Evolutionary conservation across 1,140 invertebrate species (phyloP).

Genomic region (Antheraea pernyi): DNA sequence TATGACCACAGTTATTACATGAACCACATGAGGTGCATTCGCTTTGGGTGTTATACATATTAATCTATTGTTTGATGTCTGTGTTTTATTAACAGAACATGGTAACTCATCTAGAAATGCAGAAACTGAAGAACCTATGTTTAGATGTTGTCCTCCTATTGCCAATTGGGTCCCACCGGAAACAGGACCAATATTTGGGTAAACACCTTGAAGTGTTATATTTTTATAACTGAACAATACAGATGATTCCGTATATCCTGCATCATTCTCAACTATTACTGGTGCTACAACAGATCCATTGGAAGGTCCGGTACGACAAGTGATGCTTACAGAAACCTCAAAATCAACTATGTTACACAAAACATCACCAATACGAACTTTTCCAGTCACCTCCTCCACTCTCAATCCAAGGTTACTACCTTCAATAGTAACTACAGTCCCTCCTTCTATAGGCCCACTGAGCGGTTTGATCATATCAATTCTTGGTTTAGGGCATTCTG

Average conservation of each 20-base stretch:
- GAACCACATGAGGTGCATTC: slow-evolving; percentile 58
- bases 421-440: slow-evolving; percentile 96
- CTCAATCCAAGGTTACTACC: slow-evolving; percentile 96
- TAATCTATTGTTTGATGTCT: slow-evolving; percentile 92
- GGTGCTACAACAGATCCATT: slow-evolving; percentile 87
- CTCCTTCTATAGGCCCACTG: slow-evolving; percentile 97
- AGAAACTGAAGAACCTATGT: slow-evolving; percentile 94
- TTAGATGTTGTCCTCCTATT: slow-evolving; percentile 94
- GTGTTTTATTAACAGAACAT: slow-evolving; percentile 92
- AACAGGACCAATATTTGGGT: slow-evolving; percentile 92
- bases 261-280: slow-evolving; percentile 93
- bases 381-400: slow-evolving; percentile 93
- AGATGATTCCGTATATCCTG: slow-evolving; percentile 92
- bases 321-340: slow-evolving; percentile 94
- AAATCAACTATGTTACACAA: slow-evolving; percentile 94
- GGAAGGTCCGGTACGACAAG: slow-evolving; percentile 91
- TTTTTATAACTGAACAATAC: slow-evolving; percentile 95
- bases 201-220: slow-evolving; percentile 88
- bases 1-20: slow-evolving; percentile 78
- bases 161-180: slow-evolving; percentile 96
- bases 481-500: slow-evolving; percentile 93
- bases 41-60: slow-evolving; percentile 91
- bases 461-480: slow-evolving; percentile 97
- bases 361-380: slow-evolving; percentile 94
- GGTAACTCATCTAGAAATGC: slow-evolving; percentile 94